These are phyloP conservation scores for Phallusia fumigata DNA, from an alignment of 23 tunicate species.

Conservation along the genomic window DNA sequence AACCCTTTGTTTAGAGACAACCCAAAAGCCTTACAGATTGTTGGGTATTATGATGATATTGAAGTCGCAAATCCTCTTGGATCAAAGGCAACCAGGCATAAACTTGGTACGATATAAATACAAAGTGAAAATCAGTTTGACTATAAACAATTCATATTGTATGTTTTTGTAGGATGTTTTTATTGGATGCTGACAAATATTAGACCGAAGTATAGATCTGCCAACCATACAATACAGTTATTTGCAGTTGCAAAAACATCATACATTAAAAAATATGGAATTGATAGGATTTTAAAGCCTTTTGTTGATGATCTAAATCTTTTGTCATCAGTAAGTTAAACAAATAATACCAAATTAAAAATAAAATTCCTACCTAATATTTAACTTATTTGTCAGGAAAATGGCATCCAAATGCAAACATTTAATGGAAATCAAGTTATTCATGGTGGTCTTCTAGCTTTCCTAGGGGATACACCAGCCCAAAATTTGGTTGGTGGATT, in stretches of 20 bases:
- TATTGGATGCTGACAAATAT: conserved; percentile 17
- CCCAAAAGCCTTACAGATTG: conserved; percentile 3
- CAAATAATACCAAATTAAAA: no score
- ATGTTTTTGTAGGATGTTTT: conserved; percentile 12
- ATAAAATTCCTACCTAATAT: no score
- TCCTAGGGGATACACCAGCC: conserved; percentile 15
- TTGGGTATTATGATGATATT: conserved; percentile 29
- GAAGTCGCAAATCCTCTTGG: conserved; percentile 28
- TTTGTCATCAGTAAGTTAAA: conserved; percentile 2
- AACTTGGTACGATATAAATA: conserved; percentile 6
- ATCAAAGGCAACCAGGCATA: conserved; percentile 14
- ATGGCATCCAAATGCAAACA: not conserved
- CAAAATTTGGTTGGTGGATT: conserved; percentile 15
- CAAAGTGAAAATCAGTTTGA: not conserved
- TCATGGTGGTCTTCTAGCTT: not conserved
- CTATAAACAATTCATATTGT: not conserved
- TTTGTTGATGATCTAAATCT: conserved; percentile 9
- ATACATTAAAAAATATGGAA: conserved; percentile 17
- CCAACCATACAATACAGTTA: conserved; percentile 8
- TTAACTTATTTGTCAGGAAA: conserved; percentile 8
- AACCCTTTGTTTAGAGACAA: not conserved
- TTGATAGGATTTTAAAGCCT: conserved; percentile 5
- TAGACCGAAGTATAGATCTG: conserved; percentile 15
- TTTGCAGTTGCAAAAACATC: conserved; percentile 17
- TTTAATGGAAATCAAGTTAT: conserved; percentile 11